These are phyloP conservation scores for Drosophila busckii DNA, from an alignment of 1,140 invertebrate species.

Conservation along the genomic window DNA sequence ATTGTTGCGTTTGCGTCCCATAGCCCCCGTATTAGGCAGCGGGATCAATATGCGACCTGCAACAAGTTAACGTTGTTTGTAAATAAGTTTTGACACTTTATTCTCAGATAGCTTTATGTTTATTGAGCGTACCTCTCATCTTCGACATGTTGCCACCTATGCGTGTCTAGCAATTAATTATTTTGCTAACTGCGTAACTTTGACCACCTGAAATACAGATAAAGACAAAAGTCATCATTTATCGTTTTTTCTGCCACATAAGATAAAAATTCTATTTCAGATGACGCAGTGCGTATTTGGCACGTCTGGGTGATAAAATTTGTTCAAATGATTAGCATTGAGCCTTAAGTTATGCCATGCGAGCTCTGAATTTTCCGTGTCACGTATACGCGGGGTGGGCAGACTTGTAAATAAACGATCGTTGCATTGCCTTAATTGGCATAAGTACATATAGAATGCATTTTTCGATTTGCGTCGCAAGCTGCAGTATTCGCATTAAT, in stretches of 20 bases:
- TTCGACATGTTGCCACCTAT: constrained; percentile 45
- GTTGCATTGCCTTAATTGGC: constrained; percentile 59
- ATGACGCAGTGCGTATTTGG: neutral
- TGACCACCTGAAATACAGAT: constrained; percentile 40
- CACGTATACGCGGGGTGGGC: too few species aligned
- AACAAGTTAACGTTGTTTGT: neutral
- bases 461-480: constrained; percentile 28
- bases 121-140: constrained; percentile 52
- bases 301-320: constrained; percentile 3
- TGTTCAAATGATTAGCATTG: constrained; percentile 10
- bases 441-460: constrained; percentile 67
- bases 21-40: constrained; percentile 73
- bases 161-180: constrained; percentile 30
- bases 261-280: too few species aligned
- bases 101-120: neutral
- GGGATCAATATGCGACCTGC: constrained; percentile 70
- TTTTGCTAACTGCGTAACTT: constrained; percentile 27
- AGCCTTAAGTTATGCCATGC: constrained; percentile 6
- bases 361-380: too few species aligned
- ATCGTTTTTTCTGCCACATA: too few species aligned
- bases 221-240: neutral
- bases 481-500: too few species aligned
- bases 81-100: constrained; percentile 4
- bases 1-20: constrained; percentile 71
- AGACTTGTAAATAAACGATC: constrained; percentile 46